Base-by-base conservation (phyloP, 2,797 vertebrate species). In the Acrocephalus scirpaceus region DNA sequence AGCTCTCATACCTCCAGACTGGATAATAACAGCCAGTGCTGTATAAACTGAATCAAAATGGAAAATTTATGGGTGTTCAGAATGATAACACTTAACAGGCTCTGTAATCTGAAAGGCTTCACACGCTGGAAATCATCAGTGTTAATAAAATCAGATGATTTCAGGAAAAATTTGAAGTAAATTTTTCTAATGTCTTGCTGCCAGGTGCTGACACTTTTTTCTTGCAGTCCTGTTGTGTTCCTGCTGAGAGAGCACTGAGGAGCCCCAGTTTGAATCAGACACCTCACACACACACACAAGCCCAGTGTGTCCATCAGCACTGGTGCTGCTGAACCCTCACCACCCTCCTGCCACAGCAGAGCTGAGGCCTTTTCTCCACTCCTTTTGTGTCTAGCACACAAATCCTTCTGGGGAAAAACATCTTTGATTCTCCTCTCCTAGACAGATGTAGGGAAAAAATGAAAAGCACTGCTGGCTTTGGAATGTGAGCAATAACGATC, bases 401-500 rank as follows among this genome's bases (percentile, higher is more conserved):
- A 66, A 58, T 7, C n/a, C 38, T 65, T 19, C 56, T 1, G 7
- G 19, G 40, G 18, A 69, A 90, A 94, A 94, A 4, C 20, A 48
- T 34, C 86, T 67, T 21, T 69, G 60, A 77, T 81, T 91, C 74
- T 79, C 89, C 64, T 95, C 93, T 70, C 67, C 83, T 72, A 70
- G 83, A 22, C n/a, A 53, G 86, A 51, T 95, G 82, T 56, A 58
- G 40, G 61, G 4, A 21, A 62, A 48, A 73, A 62, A 50, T 16
- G 27, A 14, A 34, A 71, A 45, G 26, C 9, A 19, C 69, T 44
- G 45, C 53, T 95, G 25, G 0, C 92, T 96, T 95, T 96, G 94
- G 95, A 94, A 96, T 92, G 91, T 16, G 16, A 84, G 95, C 90
- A 96, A 44, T 95, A 96, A 97, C 64, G 78, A 88, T 60, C 82